Evolutionary conservation across 2,888 invertebrate genomes (phyloP).

Genomic region (Thecocarcelia acutangulata): DNA sequence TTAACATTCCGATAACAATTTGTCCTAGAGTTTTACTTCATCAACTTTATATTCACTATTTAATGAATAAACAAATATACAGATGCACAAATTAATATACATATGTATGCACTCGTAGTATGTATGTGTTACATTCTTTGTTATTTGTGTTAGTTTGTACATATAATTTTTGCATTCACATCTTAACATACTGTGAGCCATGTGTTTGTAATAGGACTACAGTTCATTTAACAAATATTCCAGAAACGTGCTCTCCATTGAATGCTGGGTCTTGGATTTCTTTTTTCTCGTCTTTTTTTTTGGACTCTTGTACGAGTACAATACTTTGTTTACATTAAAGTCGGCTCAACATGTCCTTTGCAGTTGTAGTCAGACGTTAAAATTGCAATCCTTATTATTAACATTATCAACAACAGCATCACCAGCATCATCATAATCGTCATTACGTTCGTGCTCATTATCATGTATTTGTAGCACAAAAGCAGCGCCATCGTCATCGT

Average conservation of each 20-base stretch:
- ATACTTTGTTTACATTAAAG: conserved; percentile 62
- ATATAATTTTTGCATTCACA: conserved; percentile 26
- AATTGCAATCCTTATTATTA: conserved; percentile 25
- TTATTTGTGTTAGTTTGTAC: conserved; percentile 13
- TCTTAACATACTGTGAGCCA: conserved; percentile 38
- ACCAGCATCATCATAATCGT: conserved; percentile 13
- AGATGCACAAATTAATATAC: neutral
- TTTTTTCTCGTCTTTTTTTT: neutral
- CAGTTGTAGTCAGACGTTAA: conserved; percentile 33
- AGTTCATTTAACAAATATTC: conserved; percentile 69
- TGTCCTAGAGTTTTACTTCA: conserved; percentile 32
- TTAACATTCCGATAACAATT: conserved; percentile 36
- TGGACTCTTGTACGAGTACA: conserved; percentile 6
- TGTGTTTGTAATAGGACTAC: conserved; percentile 69
- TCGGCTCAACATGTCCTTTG: conserved; percentile 64
- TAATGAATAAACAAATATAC: neutral
- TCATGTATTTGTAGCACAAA: conserved; percentile 51
- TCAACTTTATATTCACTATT: conserved; percentile 12
- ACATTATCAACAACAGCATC: conserved; percentile 12
- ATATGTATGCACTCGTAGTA: neutral
- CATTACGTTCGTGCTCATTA: conserved; percentile 1
- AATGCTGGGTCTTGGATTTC: conserved; percentile 49
- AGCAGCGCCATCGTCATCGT: conserved; percentile 32
- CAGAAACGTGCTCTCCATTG: conserved; percentile 65
- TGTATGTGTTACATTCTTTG: conserved; percentile 1